Base-by-base conservation (phyloP, 2,113 vertebrate species). In the human (Homo sapiens) region DNA sequence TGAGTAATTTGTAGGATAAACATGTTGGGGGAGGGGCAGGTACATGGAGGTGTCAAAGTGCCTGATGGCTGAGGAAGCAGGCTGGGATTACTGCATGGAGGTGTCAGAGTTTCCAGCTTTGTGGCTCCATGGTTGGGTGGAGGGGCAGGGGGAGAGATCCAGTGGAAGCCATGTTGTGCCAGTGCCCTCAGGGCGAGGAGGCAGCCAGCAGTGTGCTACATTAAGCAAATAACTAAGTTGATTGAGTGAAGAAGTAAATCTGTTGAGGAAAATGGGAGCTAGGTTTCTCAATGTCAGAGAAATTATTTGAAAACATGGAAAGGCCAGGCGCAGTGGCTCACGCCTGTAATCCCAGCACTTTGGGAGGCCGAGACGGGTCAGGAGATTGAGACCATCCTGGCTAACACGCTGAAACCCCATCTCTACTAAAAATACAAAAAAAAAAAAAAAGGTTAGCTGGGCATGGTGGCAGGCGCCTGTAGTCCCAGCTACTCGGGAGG, bases 231-330 rank as follows among this genome's bases (percentile, higher is more conserved):
- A 75, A 40, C 18, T 93, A 48, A 83, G 27, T 30, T 57, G 52
- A 35, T 30, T 57, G 75, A 83, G 61, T 14, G 61, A 50, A 59
- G 52, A 90, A 48, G 40, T 90, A 43, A 89, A 61, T 86, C 38
- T 59, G 40, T 38, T 89, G 61, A 92, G 16, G 11, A 50, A 92
- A 85, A 72, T 52, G 40, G 16, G 50, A 89, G 35, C 23, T 75
- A 40, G 40, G 30, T 84, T 96, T 95, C 52, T 95, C 55, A 35
- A 73, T 92, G 18, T 79, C 84, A 85, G 52, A 86, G 48, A 88
- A 81, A 83, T 76, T 25, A 61, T 70, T 79, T 96, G 48, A 25
- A 45, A 25, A 78, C 59, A 50, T 89, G 59, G 72, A 78, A 86
- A 57, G 43, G 12, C 52, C 18, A 55, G 52, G 52, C 18, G 18